Evolutionary conservation across 2,797 vertebrate genomes (phyloP).

Genomic region (Lacerta bilineata): DNA sequence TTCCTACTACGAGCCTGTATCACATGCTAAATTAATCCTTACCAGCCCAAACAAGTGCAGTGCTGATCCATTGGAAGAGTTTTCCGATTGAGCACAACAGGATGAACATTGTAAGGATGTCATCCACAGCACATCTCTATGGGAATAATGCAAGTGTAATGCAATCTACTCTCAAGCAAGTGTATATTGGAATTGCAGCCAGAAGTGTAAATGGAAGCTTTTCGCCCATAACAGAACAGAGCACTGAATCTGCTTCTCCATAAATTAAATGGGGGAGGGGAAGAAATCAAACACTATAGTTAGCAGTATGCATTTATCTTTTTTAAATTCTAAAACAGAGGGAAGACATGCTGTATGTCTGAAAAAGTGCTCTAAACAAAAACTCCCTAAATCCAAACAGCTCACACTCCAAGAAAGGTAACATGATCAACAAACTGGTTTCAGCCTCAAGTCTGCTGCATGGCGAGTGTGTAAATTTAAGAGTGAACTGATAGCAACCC

Average conservation of each 20-base stretch:
- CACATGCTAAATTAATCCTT: background rate
- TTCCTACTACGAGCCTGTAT: background rate
- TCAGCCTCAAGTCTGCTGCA: conserved; percentile 45
- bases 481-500: conserved; percentile 46
- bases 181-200: background rate
- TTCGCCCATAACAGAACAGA: conserved; percentile 54
- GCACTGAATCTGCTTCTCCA: conserved; percentile 36
- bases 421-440: conserved; percentile 67
- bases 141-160: background rate
- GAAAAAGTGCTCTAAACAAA: conserved; percentile 49
- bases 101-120: background rate
- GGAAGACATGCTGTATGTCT: conserved; percentile 48
- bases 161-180: background rate
- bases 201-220: conserved; percentile 9
- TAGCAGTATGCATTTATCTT: conserved; percentile 8
- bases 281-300: background rate
- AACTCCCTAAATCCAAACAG: conserved; percentile 57
- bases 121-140: background rate
- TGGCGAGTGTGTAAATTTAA: conserved; percentile 49
- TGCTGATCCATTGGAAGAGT: background rate
- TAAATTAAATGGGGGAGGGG: conserved; percentile 13
- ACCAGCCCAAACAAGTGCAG: background rate
- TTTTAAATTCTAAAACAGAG: conserved; percentile 47
- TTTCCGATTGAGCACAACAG: background rate
- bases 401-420: conserved; percentile 44